Evolutionary conservation across 2,797 vertebrate species (phyloP).

Genomic region (Trachops cirrhosus): DNA sequence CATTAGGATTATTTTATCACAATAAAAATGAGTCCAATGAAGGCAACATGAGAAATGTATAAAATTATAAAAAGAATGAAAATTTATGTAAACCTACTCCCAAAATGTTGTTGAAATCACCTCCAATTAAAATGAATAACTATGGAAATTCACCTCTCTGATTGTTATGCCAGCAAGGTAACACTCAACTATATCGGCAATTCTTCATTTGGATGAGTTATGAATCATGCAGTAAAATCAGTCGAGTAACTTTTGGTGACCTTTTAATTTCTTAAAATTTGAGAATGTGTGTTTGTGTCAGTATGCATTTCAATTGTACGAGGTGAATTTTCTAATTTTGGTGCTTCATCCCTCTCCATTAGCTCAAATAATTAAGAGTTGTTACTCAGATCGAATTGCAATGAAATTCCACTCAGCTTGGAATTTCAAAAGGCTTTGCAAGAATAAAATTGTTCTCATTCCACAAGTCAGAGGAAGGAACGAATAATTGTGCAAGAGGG

Average conservation of each 20-base stretch:
- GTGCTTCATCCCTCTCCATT: conserved; percentile 39
- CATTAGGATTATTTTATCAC: background rate
- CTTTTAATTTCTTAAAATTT: conserved; percentile 53
- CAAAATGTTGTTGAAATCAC: background rate
- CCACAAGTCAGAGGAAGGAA: conserved; percentile 9
- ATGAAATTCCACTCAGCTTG: conserved; percentile 48
- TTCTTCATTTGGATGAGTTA: background rate
- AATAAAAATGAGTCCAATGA: background rate
- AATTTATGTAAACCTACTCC: background rate
- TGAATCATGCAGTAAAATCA: conserved; percentile 1
- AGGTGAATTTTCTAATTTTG: conserved; percentile 51
- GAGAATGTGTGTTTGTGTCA: conserved; percentile 23
- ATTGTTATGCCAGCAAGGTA: background rate
- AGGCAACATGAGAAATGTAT: background rate
- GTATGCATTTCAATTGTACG: conserved; percentile 5
- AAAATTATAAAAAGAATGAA: background rate
- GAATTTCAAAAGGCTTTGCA: conserved; percentile 52
- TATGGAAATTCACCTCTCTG: background rate
- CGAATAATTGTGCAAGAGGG: background rate
- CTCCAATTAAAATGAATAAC: background rate
- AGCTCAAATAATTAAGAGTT: conserved; percentile 63
- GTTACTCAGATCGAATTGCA: conserved; percentile 46
- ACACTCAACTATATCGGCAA: background rate
- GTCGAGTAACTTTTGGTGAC: background rate
- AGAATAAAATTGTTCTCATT: background rate